These are phyloP conservation scores for Rhinolophus sinicus DNA, from an alignment of 2,113 vertebrate species.

Conservation along the genomic window DNA sequence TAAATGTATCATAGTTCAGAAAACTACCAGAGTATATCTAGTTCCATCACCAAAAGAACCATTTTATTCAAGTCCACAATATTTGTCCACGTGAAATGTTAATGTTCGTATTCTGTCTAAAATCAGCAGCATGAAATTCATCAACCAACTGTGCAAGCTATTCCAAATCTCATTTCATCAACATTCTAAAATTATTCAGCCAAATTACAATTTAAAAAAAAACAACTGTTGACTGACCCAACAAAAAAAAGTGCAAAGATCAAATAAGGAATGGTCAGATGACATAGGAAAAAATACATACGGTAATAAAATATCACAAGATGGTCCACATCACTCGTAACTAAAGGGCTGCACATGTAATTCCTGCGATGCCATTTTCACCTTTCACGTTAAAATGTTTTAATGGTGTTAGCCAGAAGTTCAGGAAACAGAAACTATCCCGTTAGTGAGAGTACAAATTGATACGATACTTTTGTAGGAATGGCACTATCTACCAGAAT, in stretches of 20 bases:
- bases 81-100: background rate
- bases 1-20: background rate
- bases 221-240: background rate
- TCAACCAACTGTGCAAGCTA: background rate
- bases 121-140: background rate
- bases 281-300: background rate
- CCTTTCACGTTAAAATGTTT: background rate
- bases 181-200: conserved; percentile 32
- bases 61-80: background rate
- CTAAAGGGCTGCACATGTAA: background rate
- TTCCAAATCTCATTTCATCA: background rate
- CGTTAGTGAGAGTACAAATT: background rate
- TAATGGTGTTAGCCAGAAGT: background rate
- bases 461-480: background rate
- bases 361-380: background rate
- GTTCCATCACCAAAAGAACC: background rate
- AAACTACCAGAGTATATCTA: background rate
- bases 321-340: background rate
- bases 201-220: background rate
- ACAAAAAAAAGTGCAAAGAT: conserved; percentile 21
- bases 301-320: conserved; percentile 2
- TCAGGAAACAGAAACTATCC: background rate
- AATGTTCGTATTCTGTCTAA: background rate
- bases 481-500: background rate
- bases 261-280: background rate